Evolutionary conservation across 1,140 invertebrate species (phyloP).

Genomic region (Drosophila carrolli): DNA sequence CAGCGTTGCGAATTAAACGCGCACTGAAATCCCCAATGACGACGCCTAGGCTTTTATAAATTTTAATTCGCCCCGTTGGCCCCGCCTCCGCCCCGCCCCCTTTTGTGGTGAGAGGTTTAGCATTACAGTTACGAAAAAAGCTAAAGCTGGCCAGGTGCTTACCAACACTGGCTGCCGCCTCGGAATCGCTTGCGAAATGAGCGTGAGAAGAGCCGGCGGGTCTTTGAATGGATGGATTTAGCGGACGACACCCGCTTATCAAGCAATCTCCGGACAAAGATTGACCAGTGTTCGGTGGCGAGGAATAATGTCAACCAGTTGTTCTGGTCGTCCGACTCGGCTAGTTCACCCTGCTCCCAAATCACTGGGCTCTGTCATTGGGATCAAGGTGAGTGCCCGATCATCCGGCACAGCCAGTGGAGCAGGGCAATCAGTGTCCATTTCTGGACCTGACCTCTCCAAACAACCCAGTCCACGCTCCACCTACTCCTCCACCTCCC

Average conservation of each 20-base stretch:
- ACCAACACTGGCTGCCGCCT: conserved; percentile 61
- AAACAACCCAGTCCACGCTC: conserved; percentile 26
- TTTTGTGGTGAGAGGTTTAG: conserved; percentile 64
- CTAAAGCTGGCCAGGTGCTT: conserved; percentile 37
- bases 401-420: conserved; percentile 45
- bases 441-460: conserved; percentile 51
- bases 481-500: background rate
- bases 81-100: background rate
- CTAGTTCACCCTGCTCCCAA: conserved; percentile 48
- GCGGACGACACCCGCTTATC: conserved; percentile 55
- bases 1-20: conserved; percentile 55
- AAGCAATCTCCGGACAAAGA: conserved; percentile 63
- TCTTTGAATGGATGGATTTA: conserved; percentile 52
- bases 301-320: conserved; percentile 16
- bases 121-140: conserved; percentile 58
- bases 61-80: conserved; percentile 46
- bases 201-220: conserved; percentile 51
- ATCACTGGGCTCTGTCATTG: conserved; percentile 47
- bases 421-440: conserved; percentile 46
- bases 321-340: background rate
- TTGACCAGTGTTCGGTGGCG: conserved; percentile 31
- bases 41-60: conserved; percentile 69
- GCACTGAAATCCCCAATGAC: conserved; percentile 58
- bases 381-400: conserved; percentile 44
- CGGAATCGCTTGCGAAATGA: conserved; percentile 48